Evolutionary conservation across 2,888 invertebrate species (phyloP), one percentile per base, ranked within the genome.

Genomic region (Steromphala cineraria): DNA sequence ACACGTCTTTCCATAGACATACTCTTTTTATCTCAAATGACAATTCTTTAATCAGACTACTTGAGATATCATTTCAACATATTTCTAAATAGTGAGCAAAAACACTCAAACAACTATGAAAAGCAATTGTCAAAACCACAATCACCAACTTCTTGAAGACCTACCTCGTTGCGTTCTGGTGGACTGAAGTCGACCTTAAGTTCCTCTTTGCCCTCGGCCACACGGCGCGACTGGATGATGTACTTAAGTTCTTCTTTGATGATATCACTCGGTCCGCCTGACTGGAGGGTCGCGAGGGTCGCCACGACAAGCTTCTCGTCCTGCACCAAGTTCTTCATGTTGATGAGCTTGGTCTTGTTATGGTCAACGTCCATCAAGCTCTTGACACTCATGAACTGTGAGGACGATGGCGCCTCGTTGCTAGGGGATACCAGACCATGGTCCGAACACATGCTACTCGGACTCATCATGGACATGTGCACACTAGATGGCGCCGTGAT

Each of bases 161-260:
- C 24, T 31, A 80, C 84, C 84, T 86, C 85, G 78, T 85, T 84
- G 71, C 81, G 84, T 15, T 81, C 80, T 21, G 85, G 85, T 78
- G 85, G 82, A 67, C 81, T 83, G 67, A 86, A 85, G 67, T 85
- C 84, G 13, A 86, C 84, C 52, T 81, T 82, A 62, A 90, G 81
- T 80, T 88, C 90, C 21, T 85, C 83, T 80, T 90, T 90, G n/a
- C 90, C 90, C 53, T 87, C 87, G 1, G 87, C 85, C 76, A 88
- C 82, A 52, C 89, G 81, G 74, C 89, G 82, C 7, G 85, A 85
- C 83, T 89, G 90, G 53, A 90, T 90, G 78, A 84, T 84, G 81
- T 81, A 86, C 75, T 86, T 86, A 8, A 90, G 83, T 52, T 90
- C 90, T 75, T 90, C 88, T 79, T 90, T 90, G 77, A 90, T 82